phyloP scores from a whole-genome alignment of 2,797 vertebrate genomes.

The Danio jaintianensis region DNA sequence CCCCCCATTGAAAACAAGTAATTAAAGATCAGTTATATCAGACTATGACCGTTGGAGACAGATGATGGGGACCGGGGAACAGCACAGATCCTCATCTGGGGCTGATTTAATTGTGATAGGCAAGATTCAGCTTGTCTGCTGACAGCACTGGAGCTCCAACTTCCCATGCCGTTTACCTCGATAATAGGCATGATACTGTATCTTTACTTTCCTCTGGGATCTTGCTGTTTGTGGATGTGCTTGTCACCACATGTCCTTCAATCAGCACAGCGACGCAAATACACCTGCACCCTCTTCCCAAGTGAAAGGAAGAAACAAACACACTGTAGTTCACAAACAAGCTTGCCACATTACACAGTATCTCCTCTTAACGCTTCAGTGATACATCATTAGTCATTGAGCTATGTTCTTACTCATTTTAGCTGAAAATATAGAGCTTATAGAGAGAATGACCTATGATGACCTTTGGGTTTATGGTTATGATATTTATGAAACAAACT shows the following conservation, averaged over 20 bases:
- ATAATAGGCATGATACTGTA: slow-evolving; percentile 64
- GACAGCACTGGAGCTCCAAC: slow-evolving; percentile 27
- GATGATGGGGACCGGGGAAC: not conserved
- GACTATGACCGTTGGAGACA: not conserved
- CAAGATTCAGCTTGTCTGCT: slow-evolving; percentile 67
- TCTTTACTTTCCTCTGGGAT: slow-evolving; percentile 66
- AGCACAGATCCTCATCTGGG: slow-evolving; percentile 61
- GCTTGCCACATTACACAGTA: slow-evolving; percentile 10
- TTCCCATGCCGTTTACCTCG: slow-evolving; percentile 23
- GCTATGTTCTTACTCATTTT: not conserved
- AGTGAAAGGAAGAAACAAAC: slow-evolving; percentile 16
- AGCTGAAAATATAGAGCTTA: too few relatives aligned
- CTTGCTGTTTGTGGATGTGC: slow-evolving; percentile 67
- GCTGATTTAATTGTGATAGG: slow-evolving; percentile 69
- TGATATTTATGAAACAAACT: not conserved
- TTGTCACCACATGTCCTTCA: slow-evolving; percentile 76
- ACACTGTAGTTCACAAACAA: slow-evolving; percentile 20
- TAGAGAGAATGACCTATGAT: too few relatives aligned
- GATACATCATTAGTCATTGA: too few relatives aligned
- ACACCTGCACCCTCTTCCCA: slow-evolving; percentile 69
- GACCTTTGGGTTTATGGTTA: too few relatives aligned
- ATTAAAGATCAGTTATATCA: not conserved
- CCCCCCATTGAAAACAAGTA: not conserved
- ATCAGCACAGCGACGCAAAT: slow-evolving; percentile 60
- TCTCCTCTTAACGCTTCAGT: not conserved